Evolutionary conservation across 2,113 vertebrate species (phyloP), one percentile per base, ranked within the genome.

Genomic region (Passer montanus): DNA sequence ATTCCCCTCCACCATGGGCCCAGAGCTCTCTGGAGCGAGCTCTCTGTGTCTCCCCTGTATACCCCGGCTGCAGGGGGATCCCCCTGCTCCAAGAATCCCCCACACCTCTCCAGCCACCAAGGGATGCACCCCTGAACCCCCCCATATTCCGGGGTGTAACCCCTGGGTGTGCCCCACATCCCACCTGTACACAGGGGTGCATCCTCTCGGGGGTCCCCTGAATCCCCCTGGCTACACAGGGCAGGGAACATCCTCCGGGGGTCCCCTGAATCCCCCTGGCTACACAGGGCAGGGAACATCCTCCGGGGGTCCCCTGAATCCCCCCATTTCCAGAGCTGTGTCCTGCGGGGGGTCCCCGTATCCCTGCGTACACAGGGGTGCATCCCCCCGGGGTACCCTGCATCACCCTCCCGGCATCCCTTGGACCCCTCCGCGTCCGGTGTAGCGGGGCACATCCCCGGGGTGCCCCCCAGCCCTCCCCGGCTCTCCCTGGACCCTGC

Each of bases 51-150:
- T 46, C 24, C 50, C 58, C 24, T 10, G n/a, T 47, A 13, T 8
- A 18, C 33, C 53, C 21, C 0, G 1, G n/a, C 13, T 31, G 43
- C 24, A 6, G 30, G 0, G 27, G 43, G 53, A 11, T n/a, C 20
- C 50, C 37, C 37, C 60, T 55, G 39, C 28, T 24, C 33, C 1
- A 2, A 41, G n/a, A 11, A 24, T 8, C 8, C 20, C 50, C 55
- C 27, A 8, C 23, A 28, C 4, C 18, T 8, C 68, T 9, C 27
- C n/a, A 4, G 9, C 12, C 26, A 16, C 37, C 10, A 15, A 12
- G 49, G 43, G 43, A 5, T 41, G 41, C 13, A 41, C 18, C 33
- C 14, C 24, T 16, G 10, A 21, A 72, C 16, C 15, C 33, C 26
- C 14, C 11, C 15, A 17, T 2, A 21, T 1, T 5, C 13, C 26